phyloP scores from a whole-genome alignment of 2,113 vertebrate genomes.

The Stigmatopora argus region DNA sequence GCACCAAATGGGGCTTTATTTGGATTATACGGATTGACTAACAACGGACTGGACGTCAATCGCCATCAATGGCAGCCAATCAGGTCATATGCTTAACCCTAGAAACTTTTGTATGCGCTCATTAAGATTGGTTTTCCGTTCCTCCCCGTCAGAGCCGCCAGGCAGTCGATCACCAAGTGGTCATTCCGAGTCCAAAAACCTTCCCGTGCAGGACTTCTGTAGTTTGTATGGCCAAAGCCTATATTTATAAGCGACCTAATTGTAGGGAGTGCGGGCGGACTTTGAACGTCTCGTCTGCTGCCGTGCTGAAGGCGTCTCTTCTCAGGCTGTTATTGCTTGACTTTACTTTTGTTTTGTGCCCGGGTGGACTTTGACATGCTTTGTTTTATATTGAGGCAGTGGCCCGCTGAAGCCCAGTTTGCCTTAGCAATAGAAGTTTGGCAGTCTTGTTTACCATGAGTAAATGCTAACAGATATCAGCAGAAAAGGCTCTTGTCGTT shows the following conservation, averaged over 20 bases:
- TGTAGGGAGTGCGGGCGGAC: slow-evolving; percentile 66
- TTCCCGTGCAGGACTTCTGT: slow-evolving; percentile 60
- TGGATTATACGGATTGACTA: slow-evolving; percentile 7
- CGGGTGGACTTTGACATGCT: not conserved
- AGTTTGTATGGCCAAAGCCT: slow-evolving; percentile 67
- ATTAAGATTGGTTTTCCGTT: not conserved
- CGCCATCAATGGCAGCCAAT: not conserved
- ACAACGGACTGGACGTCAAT: slow-evolving; percentile 34
- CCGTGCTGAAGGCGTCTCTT: slow-evolving; percentile 45
- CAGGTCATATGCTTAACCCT: not conserved
- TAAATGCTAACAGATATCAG: too few relatives aligned
- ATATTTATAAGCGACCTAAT: slow-evolving; percentile 70
- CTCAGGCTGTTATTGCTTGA: slow-evolving; percentile 17
- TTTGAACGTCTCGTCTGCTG: slow-evolving; percentile 61
- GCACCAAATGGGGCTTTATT: slow-evolving; percentile 50
- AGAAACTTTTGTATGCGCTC: not conserved
- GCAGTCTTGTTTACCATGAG: too few relatives aligned
- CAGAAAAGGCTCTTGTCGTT: too few relatives aligned
- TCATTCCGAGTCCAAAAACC: slow-evolving; percentile 48
- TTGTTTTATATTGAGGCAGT: not conserved
- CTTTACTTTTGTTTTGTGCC: slow-evolving; percentile 15
- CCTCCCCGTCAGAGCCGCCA: not conserved
- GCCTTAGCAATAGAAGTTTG: too few relatives aligned
- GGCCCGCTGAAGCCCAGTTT: too few relatives aligned
- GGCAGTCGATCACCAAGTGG: slow-evolving; percentile 7